phyloP scores from a whole-genome alignment of 2,888 invertebrate species.

The Apodemia duryi region DNA sequence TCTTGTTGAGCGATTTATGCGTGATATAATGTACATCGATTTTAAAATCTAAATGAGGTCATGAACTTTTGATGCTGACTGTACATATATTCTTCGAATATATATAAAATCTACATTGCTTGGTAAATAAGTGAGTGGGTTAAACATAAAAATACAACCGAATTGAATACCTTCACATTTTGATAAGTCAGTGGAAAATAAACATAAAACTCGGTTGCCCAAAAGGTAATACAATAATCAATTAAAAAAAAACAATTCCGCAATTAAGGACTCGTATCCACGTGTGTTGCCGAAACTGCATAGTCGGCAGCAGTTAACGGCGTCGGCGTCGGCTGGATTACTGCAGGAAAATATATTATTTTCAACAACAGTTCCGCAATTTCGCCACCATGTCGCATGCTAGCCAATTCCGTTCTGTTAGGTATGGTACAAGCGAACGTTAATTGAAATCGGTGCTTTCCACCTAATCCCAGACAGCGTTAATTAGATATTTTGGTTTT shows the following conservation, averaged over 20 bases:
- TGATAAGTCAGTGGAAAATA: neutral
- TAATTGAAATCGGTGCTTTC: slow-evolving; percentile 72
- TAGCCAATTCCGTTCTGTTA: slow-evolving; percentile 52
- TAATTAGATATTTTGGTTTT: slow-evolving; percentile 31
- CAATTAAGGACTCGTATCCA: slow-evolving; percentile 48
- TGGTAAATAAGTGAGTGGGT: too few relatives aligned
- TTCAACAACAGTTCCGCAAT: slow-evolving; percentile 43
- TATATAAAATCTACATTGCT: too few relatives aligned
- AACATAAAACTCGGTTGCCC: neutral
- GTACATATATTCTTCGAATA: too few relatives aligned
- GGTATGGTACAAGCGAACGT: slow-evolving; percentile 57
- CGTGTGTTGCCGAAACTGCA: slow-evolving; percentile 47
- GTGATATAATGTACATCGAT: too few relatives aligned
- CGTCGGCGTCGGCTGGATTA: slow-evolving; percentile 44
- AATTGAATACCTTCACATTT: neutral
- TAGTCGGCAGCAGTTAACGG: slow-evolving; percentile 54
- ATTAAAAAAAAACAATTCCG: slow-evolving; percentile 40
- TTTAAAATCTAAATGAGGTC: too few relatives aligned
- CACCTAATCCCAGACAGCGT: slow-evolving; percentile 45
- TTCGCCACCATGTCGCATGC: slow-evolving; percentile 50
- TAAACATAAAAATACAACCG: neutral
- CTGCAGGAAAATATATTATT: slow-evolving; percentile 56
- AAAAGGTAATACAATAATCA: slow-evolving; percentile 26
- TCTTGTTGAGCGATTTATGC: too few relatives aligned
- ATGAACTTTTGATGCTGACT: too few relatives aligned